Base-by-base conservation (phyloP, 2,888 invertebrate genomes). In the Drosophila tanythrix region DNA sequence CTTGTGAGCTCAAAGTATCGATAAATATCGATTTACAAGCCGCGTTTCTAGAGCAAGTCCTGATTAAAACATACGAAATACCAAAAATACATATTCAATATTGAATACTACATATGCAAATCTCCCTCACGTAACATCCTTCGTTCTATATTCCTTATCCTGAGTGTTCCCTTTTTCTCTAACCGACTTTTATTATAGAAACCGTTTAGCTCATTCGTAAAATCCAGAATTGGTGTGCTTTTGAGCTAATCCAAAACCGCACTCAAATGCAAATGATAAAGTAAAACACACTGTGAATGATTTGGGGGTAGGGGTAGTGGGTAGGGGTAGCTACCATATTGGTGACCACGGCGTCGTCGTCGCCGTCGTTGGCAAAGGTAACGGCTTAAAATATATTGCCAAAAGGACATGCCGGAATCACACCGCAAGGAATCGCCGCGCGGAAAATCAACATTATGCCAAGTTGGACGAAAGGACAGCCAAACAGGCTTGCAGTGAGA, bases 341-440 rank as follows among this genome's bases (percentile, higher is more conserved):
- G 82, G 82, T 84, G 87, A 87, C 87, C 89, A 74, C 63, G 63
- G 71, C 73, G 51, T 27, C 51, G 57, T 55, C 67, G 67, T 63
- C 73, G 53, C 8, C 53, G 10, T 25, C 31, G 53, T 7, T 43
- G 57, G 40, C 57, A 57, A 81, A 85, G 89, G 89, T 85, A 88
- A 83, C 80, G 85, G 89, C 83, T 85, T 80, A 76, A 88, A 88
- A 88, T 88, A 88, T 88, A 89, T 88, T 76, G 88, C 67, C 84
- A 69, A 83, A 89, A 86, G 88, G 86, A 87, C 79, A 90, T 72
- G 81, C 79, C 82, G 82, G 91, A 92, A 92, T 92, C 91, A 90
- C 92, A 92, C 92, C 92, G 89, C 90, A 89, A 92, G 92, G 92
- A 92, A 90, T 92, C 91, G 87, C 80, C 76, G 79, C 80, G 78